A percentile compares a stretch with the other conserved stretches of the same genome.
phyloP scores from a whole-genome alignment of 2,113 vertebrate species.

The Mola mola region DNA sequence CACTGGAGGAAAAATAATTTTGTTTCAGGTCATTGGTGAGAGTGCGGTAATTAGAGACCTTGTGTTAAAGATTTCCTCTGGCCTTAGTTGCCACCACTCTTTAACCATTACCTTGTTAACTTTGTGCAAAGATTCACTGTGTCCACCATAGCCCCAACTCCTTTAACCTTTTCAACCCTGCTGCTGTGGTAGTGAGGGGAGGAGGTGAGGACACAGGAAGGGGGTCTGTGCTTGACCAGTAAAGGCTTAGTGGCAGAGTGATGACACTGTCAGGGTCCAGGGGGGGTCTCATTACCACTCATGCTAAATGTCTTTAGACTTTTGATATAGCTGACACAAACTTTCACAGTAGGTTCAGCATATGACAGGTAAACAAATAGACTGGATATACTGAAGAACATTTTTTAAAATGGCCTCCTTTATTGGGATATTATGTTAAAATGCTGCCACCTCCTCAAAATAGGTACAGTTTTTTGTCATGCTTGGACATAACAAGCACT shows the following conservation, averaged over 20 bases:
- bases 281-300: neutral
- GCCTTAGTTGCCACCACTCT: neutral
- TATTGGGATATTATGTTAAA: too few species aligned
- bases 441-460: too few species aligned
- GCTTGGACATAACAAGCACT: too few species aligned
- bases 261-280: neutral
- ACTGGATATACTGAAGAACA: too few species aligned
- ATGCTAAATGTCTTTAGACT: neutral
- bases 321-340: conserved; percentile 2
- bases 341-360: too few species aligned
- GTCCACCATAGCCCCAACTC: neutral
- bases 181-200: conserved; percentile 22
- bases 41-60: neutral
- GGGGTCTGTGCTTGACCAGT: too few species aligned
- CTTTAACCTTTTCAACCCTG: conserved; percentile 51
- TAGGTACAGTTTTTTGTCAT: too few species aligned
- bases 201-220: conserved; percentile 29
- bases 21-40: neutral
- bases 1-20: neutral
- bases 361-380: too few species aligned
- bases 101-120: conserved; percentile 44
- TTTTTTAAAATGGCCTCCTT: too few species aligned
- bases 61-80: conserved; percentile 12
- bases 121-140: conserved; percentile 11
- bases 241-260: conserved; percentile 10